Conservation (phyloP, 2,113 vertebrate species). For the Mixornis gularis region DNA sequence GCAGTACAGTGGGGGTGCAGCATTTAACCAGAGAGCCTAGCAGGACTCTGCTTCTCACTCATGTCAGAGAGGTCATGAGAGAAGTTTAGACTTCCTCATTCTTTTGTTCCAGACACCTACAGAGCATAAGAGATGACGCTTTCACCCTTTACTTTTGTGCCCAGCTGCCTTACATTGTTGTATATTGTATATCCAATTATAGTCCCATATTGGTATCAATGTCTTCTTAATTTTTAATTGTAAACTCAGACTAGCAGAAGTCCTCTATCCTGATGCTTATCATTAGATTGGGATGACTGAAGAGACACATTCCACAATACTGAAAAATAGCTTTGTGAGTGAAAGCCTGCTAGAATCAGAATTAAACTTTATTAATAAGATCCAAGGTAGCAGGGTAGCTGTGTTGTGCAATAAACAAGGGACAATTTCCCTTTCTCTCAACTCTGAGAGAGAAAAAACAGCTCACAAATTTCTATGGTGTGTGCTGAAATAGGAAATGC, state of each 20-base stretch:
- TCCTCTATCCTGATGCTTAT: not conserved
- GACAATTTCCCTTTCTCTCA: not conserved
- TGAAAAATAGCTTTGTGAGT: not conserved
- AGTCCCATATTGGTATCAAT: not conserved
- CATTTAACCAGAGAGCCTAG: not conserved
- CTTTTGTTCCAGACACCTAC: not conserved
- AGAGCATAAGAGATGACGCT: not conserved
- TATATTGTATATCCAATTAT: not conserved
- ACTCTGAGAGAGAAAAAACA: not conserved
- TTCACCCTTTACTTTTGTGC: not conserved
- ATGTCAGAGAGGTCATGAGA: not conserved
- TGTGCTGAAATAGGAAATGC: not conserved
- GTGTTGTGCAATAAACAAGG: not conserved
- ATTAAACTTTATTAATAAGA: not conserved
- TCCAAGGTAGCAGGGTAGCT: not conserved
- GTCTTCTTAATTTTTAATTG: not conserved
- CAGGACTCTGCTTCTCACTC: not conserved
- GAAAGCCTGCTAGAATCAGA: not conserved
- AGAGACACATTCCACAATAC: not conserved
- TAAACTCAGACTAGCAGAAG: not conserved
- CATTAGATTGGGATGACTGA: not conserved
- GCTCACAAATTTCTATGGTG: not conserved
- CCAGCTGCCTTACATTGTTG: not conserved
- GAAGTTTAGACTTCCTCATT: not conserved
- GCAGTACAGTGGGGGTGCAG: too few relatives aligned